Evolutionary conservation across 2,888 invertebrate species (phyloP).

Genomic region (Acronicta aceris): DNA sequence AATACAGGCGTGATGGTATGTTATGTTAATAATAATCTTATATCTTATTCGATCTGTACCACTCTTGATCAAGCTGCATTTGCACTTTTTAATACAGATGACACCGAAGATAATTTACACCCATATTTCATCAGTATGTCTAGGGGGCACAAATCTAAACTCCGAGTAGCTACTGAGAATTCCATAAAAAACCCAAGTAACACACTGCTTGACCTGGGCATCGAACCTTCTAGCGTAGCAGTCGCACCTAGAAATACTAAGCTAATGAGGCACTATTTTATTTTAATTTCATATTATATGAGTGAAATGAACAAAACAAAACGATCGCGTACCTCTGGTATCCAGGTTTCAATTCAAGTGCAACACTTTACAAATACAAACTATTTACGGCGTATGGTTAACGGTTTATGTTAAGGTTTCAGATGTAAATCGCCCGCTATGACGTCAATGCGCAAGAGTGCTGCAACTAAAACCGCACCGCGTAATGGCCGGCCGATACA

Average conservation of each 20-base stretch:
- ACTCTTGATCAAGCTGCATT: slow-evolving; percentile 2
- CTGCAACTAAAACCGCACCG: slow-evolving; percentile 47
- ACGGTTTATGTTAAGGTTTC: slow-evolving; percentile 54
- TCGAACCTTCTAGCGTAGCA: no score
- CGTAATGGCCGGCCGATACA: slow-evolving; percentile 56
- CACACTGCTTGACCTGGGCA: no score
- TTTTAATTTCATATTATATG: background rate
- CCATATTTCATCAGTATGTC: no score
- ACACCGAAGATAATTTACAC: background rate
- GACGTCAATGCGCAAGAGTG: slow-evolving; percentile 64
- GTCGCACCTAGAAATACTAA: no score
- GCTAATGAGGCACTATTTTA: background rate
- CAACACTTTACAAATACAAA: slow-evolving; percentile 52
- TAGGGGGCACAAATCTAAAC: no score
- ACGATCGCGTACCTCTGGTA: slow-evolving; percentile 43
- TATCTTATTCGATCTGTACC: slow-evolving; percentile 2
- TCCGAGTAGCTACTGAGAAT: no score
- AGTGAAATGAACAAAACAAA: slow-evolving; percentile 7
- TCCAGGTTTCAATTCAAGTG: slow-evolving; percentile 47
- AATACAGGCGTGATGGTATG: no score
- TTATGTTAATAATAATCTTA: slow-evolving; percentile 18
- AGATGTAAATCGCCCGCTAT: slow-evolving; percentile 41
- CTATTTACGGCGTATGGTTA: slow-evolving; percentile 59
- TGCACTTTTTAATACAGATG: slow-evolving; percentile 1
- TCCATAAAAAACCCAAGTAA: no score